Evolutionary conservation across 2,113 vertebrate species (phyloP).

Genomic region (Macquaria ambigua): DNA sequence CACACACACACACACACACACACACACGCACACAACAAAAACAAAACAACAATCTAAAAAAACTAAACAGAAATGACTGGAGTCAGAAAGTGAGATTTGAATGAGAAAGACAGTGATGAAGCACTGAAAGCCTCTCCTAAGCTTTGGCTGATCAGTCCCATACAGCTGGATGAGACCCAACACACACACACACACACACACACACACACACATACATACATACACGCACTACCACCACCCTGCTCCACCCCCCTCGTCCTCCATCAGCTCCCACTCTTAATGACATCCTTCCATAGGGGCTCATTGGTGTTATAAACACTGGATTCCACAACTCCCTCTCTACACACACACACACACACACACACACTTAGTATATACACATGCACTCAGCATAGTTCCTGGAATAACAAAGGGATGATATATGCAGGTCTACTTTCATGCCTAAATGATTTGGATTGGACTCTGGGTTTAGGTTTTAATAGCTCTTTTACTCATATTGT

Average conservation of each 20-base stretch:
- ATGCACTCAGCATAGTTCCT: conserved; percentile 49
- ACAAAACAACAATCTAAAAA: conserved; percentile 34
- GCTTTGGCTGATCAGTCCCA: conserved; percentile 17
- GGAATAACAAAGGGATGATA: conserved; percentile 55
- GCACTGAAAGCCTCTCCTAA: conserved; percentile 23
- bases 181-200: conserved; percentile 37
- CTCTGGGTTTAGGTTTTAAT: neutral
- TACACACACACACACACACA: conserved; percentile 44
- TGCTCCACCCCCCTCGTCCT: conserved; percentile 35
- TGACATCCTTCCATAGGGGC: conserved; percentile 78
- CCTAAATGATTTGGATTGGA: conserved; percentile 63
- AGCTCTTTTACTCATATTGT: neutral
- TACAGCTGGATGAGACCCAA: conserved; percentile 43
- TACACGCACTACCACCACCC: neutral
- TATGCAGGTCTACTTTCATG: conserved; percentile 65
- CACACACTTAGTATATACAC: conserved; percentile 39
- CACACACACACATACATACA: neutral
- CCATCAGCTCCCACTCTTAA: conserved; percentile 68
- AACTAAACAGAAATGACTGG: neutral
- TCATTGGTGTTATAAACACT: conserved; percentile 72
- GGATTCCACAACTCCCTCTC: conserved; percentile 49
- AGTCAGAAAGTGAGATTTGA: conserved; percentile 36
- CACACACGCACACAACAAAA: conserved; percentile 35
- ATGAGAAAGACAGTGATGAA: conserved; percentile 39
- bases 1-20: conserved; percentile 49